Evolutionary conservation across 2,113 vertebrate genomes (phyloP), one percentile per base, ranked within the genome.

Genomic region (Montifringilla adamsi): DNA sequence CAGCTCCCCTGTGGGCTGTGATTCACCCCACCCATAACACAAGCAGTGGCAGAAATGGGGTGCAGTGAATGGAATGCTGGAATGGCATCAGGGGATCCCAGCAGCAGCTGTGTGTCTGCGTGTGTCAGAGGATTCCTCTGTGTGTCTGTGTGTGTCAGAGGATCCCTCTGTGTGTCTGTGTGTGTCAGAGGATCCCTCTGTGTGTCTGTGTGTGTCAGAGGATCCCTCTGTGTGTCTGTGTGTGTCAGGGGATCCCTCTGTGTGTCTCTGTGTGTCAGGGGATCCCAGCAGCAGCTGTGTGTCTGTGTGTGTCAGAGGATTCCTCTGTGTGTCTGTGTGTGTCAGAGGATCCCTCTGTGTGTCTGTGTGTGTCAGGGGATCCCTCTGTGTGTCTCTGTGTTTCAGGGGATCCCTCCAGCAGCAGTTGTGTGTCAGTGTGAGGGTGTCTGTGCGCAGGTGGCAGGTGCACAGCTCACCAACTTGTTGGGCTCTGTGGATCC

Each of bases 391-490:
- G 16, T 11, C 52, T 2, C 28, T 47, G 47, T 24, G 47, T 47
- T 23, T 4, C 17, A 22, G 31, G 46, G 28, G 23, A 24, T 41
- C 24, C 26, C 18, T 46, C 5, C 21, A 33, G 53, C 35, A 73
- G 47, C 15, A 53, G 43, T 17, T 47, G 21, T 12, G 47, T 47
- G 47, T 49, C 22, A 13, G 47, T 10, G 17, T 14, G 7, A n/a
- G 6, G 4, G 26, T 24, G 15, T 9, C 16, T 4, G 0, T 0
- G 6, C 27, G n/a, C 37, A 43, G 27, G 70, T 27, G 28, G 15
- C 31, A 49, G 17, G 8, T 39, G 24, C 33, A 13, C 17, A 56
- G 18, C n/a, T 66, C 46, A 23, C 31, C 35, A 44, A 15, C 47
- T 18, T 28, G 7, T 11, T 62, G 53, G 64, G 31, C 12, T 52